Percentiles rank a stretch among this genome's conserved stretches.
These are phyloP conservation scores for Semicossyphus pulcher DNA, from an alignment of 2,113 vertebrate genomes.

Conservation along the genomic window DNA sequence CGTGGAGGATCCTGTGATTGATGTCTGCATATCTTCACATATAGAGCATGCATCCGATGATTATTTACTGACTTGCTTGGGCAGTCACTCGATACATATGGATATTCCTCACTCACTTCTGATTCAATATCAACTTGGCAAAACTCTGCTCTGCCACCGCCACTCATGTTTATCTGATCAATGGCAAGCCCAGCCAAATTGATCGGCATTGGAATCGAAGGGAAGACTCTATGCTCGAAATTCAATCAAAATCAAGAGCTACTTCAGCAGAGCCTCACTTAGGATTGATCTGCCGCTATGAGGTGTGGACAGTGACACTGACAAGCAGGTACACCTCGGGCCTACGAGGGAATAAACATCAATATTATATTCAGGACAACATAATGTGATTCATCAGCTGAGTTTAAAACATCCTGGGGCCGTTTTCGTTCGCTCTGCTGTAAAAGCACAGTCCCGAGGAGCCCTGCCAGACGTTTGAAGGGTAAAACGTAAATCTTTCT, in stretches of 20 bases:
- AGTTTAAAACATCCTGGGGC: conserved; percentile 32
- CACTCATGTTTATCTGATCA: conserved; percentile 78
- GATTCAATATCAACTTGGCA: conserved; percentile 75
- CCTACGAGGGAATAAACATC: conserved; percentile 45
- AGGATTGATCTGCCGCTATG: conserved; percentile 72
- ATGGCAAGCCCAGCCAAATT: conserved; percentile 64
- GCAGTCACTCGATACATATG: conserved; percentile 62
- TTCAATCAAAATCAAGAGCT: conserved; percentile 72
- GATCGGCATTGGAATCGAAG: conserved; percentile 75
- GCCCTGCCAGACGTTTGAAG: conserved; percentile 42
- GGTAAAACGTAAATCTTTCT: conserved; percentile 42
- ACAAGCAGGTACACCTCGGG: conserved; percentile 50
- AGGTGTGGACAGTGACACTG: conserved; percentile 48
- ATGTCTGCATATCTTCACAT: conserved; percentile 5
- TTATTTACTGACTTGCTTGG: conserved; percentile 55
- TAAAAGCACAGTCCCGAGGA: conserved; percentile 1
- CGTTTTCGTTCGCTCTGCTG: not conserved
- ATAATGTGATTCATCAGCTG: conserved; percentile 54
- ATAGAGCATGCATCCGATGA: conserved; percentile 1
- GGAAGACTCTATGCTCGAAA: conserved; percentile 71
- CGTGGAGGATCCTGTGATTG: not conserved
- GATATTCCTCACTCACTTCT: conserved; percentile 66
- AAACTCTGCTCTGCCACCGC: conserved; percentile 57
- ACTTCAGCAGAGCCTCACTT: conserved; percentile 68
- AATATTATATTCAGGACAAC: conserved; percentile 49